Base-by-base conservation (phyloP, 2,113 vertebrate genomes). In the Syngnathoides biaculeatus region DNA sequence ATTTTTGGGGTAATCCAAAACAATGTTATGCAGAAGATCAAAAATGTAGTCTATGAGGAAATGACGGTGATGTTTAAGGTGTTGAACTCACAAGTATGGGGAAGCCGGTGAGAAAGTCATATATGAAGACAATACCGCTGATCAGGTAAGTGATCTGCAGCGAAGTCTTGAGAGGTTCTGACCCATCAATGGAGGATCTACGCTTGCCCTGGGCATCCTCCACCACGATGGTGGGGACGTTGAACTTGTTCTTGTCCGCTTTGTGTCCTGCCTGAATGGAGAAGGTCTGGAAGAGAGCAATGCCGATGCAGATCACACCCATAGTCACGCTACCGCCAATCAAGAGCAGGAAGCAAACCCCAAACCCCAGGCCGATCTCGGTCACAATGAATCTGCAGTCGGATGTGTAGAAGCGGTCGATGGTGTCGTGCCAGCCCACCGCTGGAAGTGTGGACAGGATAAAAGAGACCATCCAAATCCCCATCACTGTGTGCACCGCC, bases 401-500 rank as follows among this genome's bases (percentile, higher is more conserved):
- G 0, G 92, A 90, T 68, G 93, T 82, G 57, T 97, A 97, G 91
- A 97, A 97, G 69, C 95, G 94, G 43, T 95, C 84, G 0, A 85
- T 90, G 5, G 95, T 95, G 90, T 97, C 94, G 0, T 97, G 95
- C 95, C 95, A 97, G 68, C 95, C 95, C 20, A 97, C 94, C 0
- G 95, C 95, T 0, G 95, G 95, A 74, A 97, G 90, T 0, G 95
- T 95, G 6, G 95, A 96, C 59, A 97, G 89, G 80, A 95, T 93
- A 85, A 97, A 97, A 48, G 95, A 96, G 61, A 96, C 95, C 95
- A 95, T 96, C 95, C 95, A 97, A 88, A 97, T 95, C 38, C 95
- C 95, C 95, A 96, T 95, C 68, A 97, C 94, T 0, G 94, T 96
- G 84, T 97, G 95, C 8, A 97, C 93, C 0, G 95, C 95, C 88